phyloP scores from a whole-genome alignment of 1,140 invertebrate genomes.

The Akabosia matsudoensis region DNA sequence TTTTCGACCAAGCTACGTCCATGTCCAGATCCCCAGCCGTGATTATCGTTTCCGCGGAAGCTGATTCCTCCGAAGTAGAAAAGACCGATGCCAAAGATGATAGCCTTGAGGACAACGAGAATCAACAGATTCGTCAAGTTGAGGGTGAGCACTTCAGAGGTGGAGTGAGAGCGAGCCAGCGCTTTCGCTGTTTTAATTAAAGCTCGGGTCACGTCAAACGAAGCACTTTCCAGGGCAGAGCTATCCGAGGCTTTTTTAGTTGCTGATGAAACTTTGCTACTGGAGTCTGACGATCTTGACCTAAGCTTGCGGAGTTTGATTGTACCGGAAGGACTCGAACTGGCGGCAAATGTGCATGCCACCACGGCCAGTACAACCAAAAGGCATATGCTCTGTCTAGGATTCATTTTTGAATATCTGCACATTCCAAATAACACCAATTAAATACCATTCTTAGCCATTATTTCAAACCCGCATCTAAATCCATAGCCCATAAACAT shows the following conservation, averaged over 20 bases:
- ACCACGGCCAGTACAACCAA: slow-evolving; percentile 35
- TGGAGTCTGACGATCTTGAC: slow-evolving; percentile 8
- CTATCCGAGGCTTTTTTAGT: background rate
- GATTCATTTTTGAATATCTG: slow-evolving; percentile 35
- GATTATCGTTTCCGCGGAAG: slow-evolving; percentile 41
- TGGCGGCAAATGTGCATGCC: slow-evolving; percentile 35
- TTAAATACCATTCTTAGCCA: no score
- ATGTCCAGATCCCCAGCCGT: slow-evolving; percentile 19
- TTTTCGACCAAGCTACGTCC: slow-evolving; percentile 35
- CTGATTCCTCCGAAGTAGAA: slow-evolving; percentile 49
- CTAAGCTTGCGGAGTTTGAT: slow-evolving; percentile 13
- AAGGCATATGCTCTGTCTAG: slow-evolving; percentile 34
- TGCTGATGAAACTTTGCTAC: background rate
- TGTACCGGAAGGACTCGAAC: slow-evolving; percentile 7
- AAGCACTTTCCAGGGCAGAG: background rate
- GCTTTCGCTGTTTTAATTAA: slow-evolving; percentile 45
- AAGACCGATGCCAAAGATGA: slow-evolving; percentile 70
- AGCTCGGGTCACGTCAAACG: slow-evolving; percentile 40
- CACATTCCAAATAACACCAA: background rate
- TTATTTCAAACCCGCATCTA: no score
- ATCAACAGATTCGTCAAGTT: slow-evolving; percentile 78
- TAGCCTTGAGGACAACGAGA: slow-evolving; percentile 72
- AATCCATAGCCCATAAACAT: no score
- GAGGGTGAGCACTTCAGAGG: slow-evolving; percentile 68
- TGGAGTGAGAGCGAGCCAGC: slow-evolving; percentile 48